phyloP scores from a whole-genome alignment of 2,888 invertebrate genomes.

The Drosophila recens region DNA sequence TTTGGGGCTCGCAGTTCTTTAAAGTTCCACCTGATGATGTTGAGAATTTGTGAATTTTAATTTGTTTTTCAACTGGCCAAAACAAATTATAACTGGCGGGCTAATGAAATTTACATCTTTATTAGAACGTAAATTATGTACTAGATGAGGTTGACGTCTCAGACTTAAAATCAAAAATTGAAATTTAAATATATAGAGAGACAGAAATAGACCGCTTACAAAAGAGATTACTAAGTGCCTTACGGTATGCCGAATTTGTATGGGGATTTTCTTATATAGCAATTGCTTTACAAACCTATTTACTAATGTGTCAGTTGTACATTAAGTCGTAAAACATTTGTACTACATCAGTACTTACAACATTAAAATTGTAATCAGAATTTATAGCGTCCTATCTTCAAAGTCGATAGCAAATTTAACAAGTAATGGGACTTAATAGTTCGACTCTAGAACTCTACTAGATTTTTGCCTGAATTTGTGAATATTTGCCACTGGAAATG shows the following conservation, averaged over 20 bases:
- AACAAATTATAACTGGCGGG: conserved; percentile 50
- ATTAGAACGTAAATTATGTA: conserved; percentile 33
- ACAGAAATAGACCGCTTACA: not conserved
- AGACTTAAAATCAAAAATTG: not conserved
- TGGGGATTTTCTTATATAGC: too few species aligned
- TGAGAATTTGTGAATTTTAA: conserved; percentile 45
- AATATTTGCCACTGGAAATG: not conserved
- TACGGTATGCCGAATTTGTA: not conserved
- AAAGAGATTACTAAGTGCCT: too few species aligned
- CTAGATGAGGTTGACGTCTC: not conserved
- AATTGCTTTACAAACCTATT: too few species aligned
- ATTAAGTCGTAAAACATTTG: not conserved
- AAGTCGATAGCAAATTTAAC: too few species aligned
- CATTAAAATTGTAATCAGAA: not conserved
- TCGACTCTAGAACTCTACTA: not conserved
- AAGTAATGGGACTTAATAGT: not conserved
- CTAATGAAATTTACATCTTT: conserved; percentile 52
- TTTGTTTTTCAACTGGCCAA: conserved; percentile 52
- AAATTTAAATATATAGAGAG: not conserved
- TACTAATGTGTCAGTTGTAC: not conserved
- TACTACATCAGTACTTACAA: not conserved
- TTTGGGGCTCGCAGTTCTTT: conserved; percentile 29
- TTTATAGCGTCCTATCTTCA: too few species aligned
- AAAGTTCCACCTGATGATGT: conserved; percentile 26
- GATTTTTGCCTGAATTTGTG: not conserved